A percentile compares a stretch with the other conserved stretches of the same genome.
These are phyloP conservation scores for Lagenorhynchus albirostris DNA, from an alignment of 2,113 vertebrate species.

Conservation along the genomic window DNA sequence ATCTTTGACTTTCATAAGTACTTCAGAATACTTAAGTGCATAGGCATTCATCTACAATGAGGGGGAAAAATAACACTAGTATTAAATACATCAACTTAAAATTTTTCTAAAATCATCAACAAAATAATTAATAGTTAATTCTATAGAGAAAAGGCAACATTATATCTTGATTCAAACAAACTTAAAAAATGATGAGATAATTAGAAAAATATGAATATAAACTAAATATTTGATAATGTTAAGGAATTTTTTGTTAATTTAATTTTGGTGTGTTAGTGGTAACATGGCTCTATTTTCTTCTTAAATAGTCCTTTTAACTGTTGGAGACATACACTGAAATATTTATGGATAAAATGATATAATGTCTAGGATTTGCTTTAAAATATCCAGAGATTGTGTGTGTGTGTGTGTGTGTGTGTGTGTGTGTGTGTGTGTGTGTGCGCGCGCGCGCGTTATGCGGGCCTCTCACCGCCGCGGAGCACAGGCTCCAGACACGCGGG, in stretches of 20 bases:
- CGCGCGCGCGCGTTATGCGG: fast-evolving
- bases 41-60: not conserved
- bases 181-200: not conserved
- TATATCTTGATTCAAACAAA: not conserved
- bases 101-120: not conserved
- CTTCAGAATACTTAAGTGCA: not conserved
- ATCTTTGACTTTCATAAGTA: not conserved
- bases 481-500: too few relatives aligned
- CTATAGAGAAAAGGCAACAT: not conserved
- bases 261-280: not conserved
- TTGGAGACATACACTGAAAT: not conserved
- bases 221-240: not conserved
- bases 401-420: too few relatives aligned
- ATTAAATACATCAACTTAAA: not conserved
- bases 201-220: not conserved
- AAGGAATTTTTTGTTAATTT: conserved; percentile 4
- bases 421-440: too few relatives aligned
- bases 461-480: too few relatives aligned
- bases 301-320: not conserved
- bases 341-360: not conserved
- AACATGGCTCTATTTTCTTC: not conserved
- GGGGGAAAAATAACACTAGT: not conserved
- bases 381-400: too few relatives aligned
- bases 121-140: not conserved
- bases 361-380: too few relatives aligned